Evolutionary conservation across 1,140 invertebrate species (phyloP).

Genomic region (Drosophila parabipectinata): DNA sequence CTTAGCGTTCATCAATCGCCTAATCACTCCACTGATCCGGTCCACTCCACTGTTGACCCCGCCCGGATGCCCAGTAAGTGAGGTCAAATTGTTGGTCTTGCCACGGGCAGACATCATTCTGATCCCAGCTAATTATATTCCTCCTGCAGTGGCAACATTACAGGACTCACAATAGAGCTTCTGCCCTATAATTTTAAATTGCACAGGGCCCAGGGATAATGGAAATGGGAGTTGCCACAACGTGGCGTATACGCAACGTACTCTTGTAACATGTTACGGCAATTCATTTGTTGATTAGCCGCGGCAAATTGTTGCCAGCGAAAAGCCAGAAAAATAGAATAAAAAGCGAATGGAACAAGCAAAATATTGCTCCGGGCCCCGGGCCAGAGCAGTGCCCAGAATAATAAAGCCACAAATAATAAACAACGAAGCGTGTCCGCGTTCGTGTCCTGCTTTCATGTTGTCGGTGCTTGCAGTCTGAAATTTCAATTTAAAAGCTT

Average conservation of each 20-base stretch:
- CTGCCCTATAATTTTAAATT: conserved; percentile 42
- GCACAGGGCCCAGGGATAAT: conserved; percentile 3
- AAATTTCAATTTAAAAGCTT: conserved; percentile 69
- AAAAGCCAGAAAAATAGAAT: conserved; percentile 4
- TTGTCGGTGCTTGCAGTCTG: conserved; percentile 49
- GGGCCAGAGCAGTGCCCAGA: conserved; percentile 20
- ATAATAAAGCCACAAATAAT: conserved; percentile 64
- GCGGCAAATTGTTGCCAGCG: conserved; percentile 39
- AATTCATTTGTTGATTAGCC: conserved; percentile 74
- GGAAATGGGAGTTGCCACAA: conserved; percentile 1
- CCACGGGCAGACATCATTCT: conserved; percentile 8
- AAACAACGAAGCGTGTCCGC: conserved; percentile 43
- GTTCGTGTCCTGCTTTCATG: conserved; percentile 25
- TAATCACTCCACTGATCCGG: conserved; percentile 22
- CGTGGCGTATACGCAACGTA: conserved; percentile 59
- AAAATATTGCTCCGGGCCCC: conserved; percentile 35
- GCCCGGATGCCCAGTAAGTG: not conserved
- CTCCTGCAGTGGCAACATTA: conserved; percentile 34
- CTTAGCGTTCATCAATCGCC: conserved; percentile 25
- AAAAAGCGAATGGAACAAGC: conserved; percentile 11
- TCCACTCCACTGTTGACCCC: too few species aligned
- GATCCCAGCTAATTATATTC: conserved; percentile 36
- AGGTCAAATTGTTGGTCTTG: conserved; percentile 18
- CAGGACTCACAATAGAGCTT: conserved; percentile 4
- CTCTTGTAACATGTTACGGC: conserved; percentile 46